phyloP scores from a whole-genome alignment of 2,113 vertebrate species.

The Pampusana beccarii region DNA sequence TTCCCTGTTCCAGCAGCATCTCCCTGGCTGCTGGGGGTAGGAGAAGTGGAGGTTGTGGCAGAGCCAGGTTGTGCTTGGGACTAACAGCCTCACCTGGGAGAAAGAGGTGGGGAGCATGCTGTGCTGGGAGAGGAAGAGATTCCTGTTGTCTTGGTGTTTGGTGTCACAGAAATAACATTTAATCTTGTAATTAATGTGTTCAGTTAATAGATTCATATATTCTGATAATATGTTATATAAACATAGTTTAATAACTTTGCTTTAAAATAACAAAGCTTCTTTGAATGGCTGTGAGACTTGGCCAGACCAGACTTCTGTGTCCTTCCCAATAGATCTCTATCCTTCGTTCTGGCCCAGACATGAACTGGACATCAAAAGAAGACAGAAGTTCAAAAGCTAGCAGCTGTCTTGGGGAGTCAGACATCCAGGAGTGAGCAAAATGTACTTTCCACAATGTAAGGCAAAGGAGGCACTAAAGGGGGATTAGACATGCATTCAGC shows the following conservation, averaged over 20 bases:
- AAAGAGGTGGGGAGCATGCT: neutral
- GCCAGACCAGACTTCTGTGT: neutral
- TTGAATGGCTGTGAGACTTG: neutral
- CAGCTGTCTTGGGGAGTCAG: neutral
- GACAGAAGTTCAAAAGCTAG: neutral
- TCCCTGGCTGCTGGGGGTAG: neutral
- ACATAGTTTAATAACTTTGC: neutral
- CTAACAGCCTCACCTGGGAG: neutral
- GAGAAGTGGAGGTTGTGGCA: neutral
- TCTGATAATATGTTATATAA: neutral
- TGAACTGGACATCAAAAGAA: neutral
- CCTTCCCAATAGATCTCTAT: neutral
- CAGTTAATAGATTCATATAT: neutral
- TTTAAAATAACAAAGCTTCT: neutral
- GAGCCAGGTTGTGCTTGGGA: fast-evolving
- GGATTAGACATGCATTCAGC: neutral
- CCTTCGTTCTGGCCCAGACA: neutral
- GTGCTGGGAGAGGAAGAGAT: neutral
- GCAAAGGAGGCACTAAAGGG: neutral
- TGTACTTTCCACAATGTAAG: neutral
- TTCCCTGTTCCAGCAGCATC: neutral
- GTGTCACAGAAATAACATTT: neutral
- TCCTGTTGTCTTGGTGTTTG: neutral
- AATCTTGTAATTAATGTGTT: neutral
- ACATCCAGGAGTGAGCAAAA: neutral